Base-by-base conservation (phyloP, 2,113 vertebrate genomes). In the Hyaena hyaena region DNA sequence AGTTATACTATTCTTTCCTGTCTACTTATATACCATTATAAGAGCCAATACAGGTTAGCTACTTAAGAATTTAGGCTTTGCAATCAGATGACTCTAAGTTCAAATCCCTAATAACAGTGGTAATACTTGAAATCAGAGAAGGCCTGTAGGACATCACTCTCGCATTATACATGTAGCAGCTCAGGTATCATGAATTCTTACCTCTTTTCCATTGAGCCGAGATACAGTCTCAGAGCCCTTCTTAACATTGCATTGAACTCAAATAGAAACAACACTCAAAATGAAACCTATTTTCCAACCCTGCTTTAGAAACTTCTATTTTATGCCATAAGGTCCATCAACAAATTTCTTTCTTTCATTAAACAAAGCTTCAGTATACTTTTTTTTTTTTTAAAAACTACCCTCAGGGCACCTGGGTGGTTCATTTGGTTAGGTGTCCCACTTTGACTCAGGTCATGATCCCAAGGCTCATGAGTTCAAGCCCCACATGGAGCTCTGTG, bases 341-440 rank as follows among this genome's bases (percentile, higher is more conserved):
- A 65, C 23, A 81, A 77, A 90, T 82, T 35, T n/a, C 45, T 92
- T 94, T 90, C 19, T 58, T 77, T 80, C 61, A 96, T 69, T 85
- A 95, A 17, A 63, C 19, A 80, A 89, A 77, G 17, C 16, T 76
- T 74, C 12, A 1, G 15, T 28, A 23, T 10, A 39, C 31, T 11
- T 55, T 55, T 53, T 1, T 11, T 50, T 50, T 53, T 55, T 55
- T 55, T 55, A 19, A 19, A 19, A 58, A 17, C 17, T 58, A 58
- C 55, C 55, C 17, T 58, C 14, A 14, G 55, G 55, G 55, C 4
- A 58, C 55, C 55, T 19, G 17, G 55, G 5, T 58, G 55, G 55
- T 58, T 58, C 55, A 58, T 16, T 58, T 4, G 6, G 55, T 58
- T 58, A 58, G 19, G 55, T 5, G 19, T 58, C 55, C 5, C 1